phyloP scores from a whole-genome alignment of 1,140 invertebrate genomes.

The Chironomus tepperi region DNA sequence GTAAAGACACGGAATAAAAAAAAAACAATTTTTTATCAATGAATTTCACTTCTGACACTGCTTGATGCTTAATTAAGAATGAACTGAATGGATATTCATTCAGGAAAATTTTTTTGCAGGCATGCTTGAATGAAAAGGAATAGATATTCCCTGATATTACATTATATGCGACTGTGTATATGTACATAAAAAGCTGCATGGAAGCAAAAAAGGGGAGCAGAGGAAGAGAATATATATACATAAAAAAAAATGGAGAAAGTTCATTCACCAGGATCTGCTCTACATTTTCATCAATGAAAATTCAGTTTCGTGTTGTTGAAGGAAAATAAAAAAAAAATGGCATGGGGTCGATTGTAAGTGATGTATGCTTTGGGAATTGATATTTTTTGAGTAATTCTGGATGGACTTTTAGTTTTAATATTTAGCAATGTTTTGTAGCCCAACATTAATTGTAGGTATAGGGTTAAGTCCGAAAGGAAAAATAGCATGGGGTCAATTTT shows the following conservation, averaged over 20 bases:
- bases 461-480: too few relatives aligned
- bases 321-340: too few relatives aligned
- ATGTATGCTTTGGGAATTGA: too few relatives aligned
- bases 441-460: too few relatives aligned
- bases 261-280: slow-evolving; percentile 6
- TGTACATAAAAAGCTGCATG: not conserved
- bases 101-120: not conserved
- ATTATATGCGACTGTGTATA: not conserved
- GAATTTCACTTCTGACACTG: not conserved
- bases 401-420: too few relatives aligned
- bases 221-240: too few relatives aligned
- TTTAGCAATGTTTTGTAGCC: too few relatives aligned
- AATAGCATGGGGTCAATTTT: too few relatives aligned
- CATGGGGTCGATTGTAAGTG: too few relatives aligned
- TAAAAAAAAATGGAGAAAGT: slow-evolving; percentile 15
- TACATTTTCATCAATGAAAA: slow-evolving; percentile 18
- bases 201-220: not conserved
- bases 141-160: slow-evolving; percentile 4
- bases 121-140: not conserved
- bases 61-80: slow-evolving; percentile 3
- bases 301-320: not conserved
- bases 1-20: not conserved
- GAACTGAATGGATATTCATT: slow-evolving; percentile 8
- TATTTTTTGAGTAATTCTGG: too few relatives aligned
- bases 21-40: not conserved